Evolutionary conservation across 2,797 vertebrate genomes (phyloP), one percentile per base, ranked within the genome.

Genomic region (Darevskia mixta): DNA sequence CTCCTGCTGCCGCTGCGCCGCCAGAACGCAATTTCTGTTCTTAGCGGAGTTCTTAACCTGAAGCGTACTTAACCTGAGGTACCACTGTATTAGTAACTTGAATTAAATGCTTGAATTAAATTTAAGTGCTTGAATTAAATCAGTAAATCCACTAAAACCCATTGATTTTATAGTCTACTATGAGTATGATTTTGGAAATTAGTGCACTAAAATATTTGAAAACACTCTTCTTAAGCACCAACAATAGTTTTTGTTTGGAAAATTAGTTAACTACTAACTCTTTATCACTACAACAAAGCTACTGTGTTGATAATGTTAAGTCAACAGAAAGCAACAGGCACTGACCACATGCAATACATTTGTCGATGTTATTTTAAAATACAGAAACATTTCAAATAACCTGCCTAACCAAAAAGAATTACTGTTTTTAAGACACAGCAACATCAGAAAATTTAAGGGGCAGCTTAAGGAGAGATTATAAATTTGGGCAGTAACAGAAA

Each of bases 281-380:
- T 18, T 35, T 8, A 18, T 20, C 45, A 69, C 17, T 69, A 82
- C n/a, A 17, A 29, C 29, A 82, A 82, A n/a, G 41, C 17, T 17
- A 71, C 41, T 69, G 67, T 27, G 27, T 10, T 78, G 38, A 23
- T 25, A 66, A 45, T 4, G 66, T 66, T 78, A 45, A 67, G 67
- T 13, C 29, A 79, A 55, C 23, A 55, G 8, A 73, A 83, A 73
- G 9, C 32, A 11, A 41, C 35, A 69, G 2, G 8, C 20, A 67
- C 20, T 32, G 32, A n/a, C 7, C 2, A 13, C 27, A 77, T 3
- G 20, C 41, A 75, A 29, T 43, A 25, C 43, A 80, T 43, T 69
- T 71, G n/a, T 77, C 78, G 73, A 87, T 76, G 3, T 86, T 84
- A 84, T 8, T 90, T 73, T 88, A 73, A 71, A 88, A 20, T 0